These are phyloP conservation scores for Carpatolechia fugitivella DNA, from an alignment of 2,888 invertebrate genomes.

Conservation along the genomic window DNA sequence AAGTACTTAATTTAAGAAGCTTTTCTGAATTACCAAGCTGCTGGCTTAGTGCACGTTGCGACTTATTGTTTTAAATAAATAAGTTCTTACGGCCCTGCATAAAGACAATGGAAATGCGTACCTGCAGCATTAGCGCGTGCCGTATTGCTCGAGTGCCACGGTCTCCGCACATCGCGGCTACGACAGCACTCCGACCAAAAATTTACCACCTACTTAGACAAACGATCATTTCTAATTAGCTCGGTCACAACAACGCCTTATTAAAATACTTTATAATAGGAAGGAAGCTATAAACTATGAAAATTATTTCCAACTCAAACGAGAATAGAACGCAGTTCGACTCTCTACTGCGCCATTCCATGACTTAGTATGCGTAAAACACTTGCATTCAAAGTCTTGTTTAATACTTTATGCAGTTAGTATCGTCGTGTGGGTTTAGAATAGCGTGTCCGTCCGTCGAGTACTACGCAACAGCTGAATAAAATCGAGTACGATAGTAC, in stretches of 20 bases:
- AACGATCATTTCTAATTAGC: neutral
- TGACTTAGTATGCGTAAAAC: conserved; percentile 48
- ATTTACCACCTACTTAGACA: conserved; percentile 18
- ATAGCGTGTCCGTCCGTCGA: conserved; percentile 58
- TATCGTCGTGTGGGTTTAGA: conserved; percentile 57
- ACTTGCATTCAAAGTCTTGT: conserved; percentile 41
- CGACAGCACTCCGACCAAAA: conserved; percentile 28
- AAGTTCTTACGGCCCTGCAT: too few relatives aligned
- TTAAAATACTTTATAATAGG: neutral
- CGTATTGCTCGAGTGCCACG: conserved; percentile 45
- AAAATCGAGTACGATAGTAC: conserved; percentile 60
- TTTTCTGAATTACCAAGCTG: too few relatives aligned
- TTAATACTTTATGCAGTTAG: conserved; percentile 56
- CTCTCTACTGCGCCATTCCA: conserved; percentile 31
- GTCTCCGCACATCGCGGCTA: conserved; percentile 45
- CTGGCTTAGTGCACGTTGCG: too few relatives aligned
- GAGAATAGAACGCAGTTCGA: conserved; percentile 32
- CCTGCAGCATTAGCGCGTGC: conserved; percentile 25
- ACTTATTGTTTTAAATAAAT: too few relatives aligned
- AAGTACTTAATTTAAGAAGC: too few relatives aligned
- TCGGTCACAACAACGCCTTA: neutral
- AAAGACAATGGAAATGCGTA: conserved; percentile 14
- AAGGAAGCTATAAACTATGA: neutral
- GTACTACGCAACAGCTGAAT: conserved; percentile 66
- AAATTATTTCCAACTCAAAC: neutral